These are phyloP conservation scores for Ahaetulla prasina DNA, from an alignment of 2,113 vertebrate species.

Conservation along the genomic window DNA sequence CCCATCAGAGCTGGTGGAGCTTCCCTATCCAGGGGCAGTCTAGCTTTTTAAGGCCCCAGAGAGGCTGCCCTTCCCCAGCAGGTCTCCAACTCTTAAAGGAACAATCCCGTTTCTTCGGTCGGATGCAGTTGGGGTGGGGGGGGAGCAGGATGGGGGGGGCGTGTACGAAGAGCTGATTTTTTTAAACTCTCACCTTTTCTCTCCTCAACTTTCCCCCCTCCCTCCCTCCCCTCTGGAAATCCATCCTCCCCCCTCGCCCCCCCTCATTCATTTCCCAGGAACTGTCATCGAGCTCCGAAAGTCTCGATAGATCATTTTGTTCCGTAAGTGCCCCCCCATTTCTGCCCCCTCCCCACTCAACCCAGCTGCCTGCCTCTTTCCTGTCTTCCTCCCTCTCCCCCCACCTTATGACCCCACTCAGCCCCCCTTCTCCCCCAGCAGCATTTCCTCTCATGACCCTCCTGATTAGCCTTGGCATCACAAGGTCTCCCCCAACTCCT, in stretches of 20 bases:
- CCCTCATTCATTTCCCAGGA: conserved; percentile 78
- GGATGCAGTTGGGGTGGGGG: too few species aligned
- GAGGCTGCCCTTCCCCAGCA: not conserved
- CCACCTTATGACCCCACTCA: not conserved
- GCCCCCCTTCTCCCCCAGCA: conserved; percentile 22
- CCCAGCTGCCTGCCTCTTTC: conserved; percentile 62
- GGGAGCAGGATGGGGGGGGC: not conserved
- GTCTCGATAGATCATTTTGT: conserved; percentile 79
- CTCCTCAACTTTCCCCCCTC: conserved; percentile 51
- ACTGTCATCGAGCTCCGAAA: conserved; percentile 84
- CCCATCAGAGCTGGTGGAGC: not conserved
- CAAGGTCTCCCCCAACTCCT: not conserved
- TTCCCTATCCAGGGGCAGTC: not conserved
- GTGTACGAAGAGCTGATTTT: conserved; percentile 35
- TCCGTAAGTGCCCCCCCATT: conserved; percentile 80
- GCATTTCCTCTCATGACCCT: conserved; percentile 72
- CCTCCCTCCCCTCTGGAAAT: conserved; percentile 22
- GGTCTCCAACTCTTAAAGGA: not conserved
- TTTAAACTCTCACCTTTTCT: conserved; percentile 74
- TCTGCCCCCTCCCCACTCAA: not conserved
- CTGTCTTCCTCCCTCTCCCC: too few species aligned
- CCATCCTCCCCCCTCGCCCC: not conserved
- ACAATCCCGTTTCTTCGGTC: not conserved
- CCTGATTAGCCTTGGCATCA: not conserved
- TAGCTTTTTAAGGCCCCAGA: not conserved